Conservation (phyloP, 2,797 vertebrate genomes). For the Sebastiscus tertius region DNA sequence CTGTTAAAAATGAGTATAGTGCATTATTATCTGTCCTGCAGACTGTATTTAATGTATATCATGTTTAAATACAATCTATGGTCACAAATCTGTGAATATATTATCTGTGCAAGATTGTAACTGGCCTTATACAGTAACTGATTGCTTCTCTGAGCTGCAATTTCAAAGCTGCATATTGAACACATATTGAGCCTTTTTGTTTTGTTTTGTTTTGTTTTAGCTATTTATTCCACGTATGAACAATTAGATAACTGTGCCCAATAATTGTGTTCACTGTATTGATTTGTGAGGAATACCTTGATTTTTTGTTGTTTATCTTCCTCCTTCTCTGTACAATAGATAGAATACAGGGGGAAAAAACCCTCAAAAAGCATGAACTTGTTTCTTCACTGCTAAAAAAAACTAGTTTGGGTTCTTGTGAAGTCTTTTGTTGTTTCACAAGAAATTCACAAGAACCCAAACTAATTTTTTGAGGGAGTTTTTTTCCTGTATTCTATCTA, state of each 20-base stretch:
- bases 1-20: too few species aligned
- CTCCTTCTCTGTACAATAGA: constrained; percentile 86
- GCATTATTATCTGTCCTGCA: too few species aligned
- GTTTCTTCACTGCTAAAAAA: constrained; percentile 89
- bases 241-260: too few species aligned
- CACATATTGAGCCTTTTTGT: neutral
- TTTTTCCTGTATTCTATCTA: constrained; percentile 77
- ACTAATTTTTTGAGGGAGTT: constrained; percentile 85
- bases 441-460: constrained; percentile 90
- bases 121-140: neutral
- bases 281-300: neutral
- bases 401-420: constrained; percentile 93
- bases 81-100: neutral
- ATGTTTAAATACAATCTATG: too few species aligned
- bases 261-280: neutral
- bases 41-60: too few species aligned
- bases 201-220: neutral
- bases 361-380: constrained; percentile 86
- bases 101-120: too few species aligned
- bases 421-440: constrained; percentile 86
- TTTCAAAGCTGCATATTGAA: neutral
- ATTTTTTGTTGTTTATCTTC: constrained; percentile 18
- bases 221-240: neutral
- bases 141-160: neutral
- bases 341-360: constrained; percentile 69